Conservation (phyloP, 35 echinoderm and acorn worm species). For the Ptychodera flava region DNA sequence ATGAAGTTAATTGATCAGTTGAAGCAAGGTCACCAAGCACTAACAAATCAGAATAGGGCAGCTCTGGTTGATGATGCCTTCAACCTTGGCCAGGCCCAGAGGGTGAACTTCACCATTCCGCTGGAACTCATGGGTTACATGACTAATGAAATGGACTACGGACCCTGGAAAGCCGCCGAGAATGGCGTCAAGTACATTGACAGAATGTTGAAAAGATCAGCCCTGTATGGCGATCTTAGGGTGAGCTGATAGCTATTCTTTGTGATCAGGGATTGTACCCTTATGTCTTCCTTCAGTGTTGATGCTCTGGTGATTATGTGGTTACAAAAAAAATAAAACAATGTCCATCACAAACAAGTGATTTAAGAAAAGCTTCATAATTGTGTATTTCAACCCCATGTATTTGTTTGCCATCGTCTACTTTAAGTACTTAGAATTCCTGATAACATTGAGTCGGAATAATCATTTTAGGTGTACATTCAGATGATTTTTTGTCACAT, state of each 20-base stretch:
- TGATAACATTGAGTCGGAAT: no score
- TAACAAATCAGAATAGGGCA: conserved; percentile 12
- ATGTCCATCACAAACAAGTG: no score
- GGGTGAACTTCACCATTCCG: conserved; percentile 23
- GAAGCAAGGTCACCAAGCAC: conserved; percentile 6
- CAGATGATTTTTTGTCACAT: no score
- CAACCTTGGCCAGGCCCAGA: conserved; percentile 44
- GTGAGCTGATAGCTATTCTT: conserved; percentile 35
- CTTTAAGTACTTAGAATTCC: no score
- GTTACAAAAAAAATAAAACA: no score
- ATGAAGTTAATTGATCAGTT: conserved; percentile 54
- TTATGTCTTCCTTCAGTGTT: no score
- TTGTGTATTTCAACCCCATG: no score
- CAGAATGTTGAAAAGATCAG: conserved; percentile 60
- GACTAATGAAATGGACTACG: conserved; percentile 59
- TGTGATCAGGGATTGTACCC: no score
- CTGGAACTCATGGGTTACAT: conserved; percentile 60
- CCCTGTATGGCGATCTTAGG: conserved; percentile 72
- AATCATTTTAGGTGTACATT: no score
- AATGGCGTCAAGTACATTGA: conserved; percentile 72
- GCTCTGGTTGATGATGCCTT: conserved; percentile 67
- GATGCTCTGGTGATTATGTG: no score
- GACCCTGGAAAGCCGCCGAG: conserved; percentile 60
- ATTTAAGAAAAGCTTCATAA: no score
- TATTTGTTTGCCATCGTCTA: no score